Conservation (phyloP, 30 jellyfish, hydroid and myxozoan species). For the Aurelia sp. region DNA sequence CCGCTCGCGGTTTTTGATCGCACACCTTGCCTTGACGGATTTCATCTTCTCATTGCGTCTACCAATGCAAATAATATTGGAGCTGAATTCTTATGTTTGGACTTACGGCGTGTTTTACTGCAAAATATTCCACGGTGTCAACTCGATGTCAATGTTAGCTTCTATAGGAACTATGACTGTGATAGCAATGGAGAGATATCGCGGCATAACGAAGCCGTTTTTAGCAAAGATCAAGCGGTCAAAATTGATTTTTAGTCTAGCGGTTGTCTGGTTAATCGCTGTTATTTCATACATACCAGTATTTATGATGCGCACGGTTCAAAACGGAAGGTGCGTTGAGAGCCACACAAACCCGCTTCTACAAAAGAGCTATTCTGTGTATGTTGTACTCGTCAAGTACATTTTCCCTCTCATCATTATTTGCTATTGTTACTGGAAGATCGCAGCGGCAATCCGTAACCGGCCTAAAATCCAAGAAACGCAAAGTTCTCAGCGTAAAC, state of each 20-base stretch:
- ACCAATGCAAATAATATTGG: constrained; percentile 52
- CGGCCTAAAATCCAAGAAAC: constrained; percentile 27
- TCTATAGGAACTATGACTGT: constrained; percentile 71
- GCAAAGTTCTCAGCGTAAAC: neutral
- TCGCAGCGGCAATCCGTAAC: constrained; percentile 26
- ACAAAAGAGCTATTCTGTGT: constrained; percentile 19
- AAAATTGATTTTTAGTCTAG: constrained; percentile 14
- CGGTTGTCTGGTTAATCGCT: constrained; percentile 52
- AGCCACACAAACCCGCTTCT: neutral
- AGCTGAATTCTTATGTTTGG: constrained; percentile 32
- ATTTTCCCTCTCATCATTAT: constrained; percentile 53
- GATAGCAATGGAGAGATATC: constrained; percentile 73
- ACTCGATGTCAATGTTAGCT: constrained; percentile 57
- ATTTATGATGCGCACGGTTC: constrained; percentile 13
- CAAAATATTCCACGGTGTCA: constrained; percentile 57
- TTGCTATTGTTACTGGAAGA: constrained; percentile 48
- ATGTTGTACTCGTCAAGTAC: constrained; percentile 54
- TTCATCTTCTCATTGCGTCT: constrained; percentile 48
- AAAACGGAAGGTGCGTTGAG: constrained; percentile 47
- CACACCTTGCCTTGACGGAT: constrained; percentile 75
- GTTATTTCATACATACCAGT: constrained; percentile 42
- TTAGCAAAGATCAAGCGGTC: constrained; percentile 26
- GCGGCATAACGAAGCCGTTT: constrained; percentile 43
- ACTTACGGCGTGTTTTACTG: constrained; percentile 45
- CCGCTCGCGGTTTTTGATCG: constrained; percentile 60